Evolutionary conservation across 2,888 invertebrate species (phyloP), one percentile per base, ranked within the genome.

Genomic region (Mesorhabditis spiculigera): DNA sequence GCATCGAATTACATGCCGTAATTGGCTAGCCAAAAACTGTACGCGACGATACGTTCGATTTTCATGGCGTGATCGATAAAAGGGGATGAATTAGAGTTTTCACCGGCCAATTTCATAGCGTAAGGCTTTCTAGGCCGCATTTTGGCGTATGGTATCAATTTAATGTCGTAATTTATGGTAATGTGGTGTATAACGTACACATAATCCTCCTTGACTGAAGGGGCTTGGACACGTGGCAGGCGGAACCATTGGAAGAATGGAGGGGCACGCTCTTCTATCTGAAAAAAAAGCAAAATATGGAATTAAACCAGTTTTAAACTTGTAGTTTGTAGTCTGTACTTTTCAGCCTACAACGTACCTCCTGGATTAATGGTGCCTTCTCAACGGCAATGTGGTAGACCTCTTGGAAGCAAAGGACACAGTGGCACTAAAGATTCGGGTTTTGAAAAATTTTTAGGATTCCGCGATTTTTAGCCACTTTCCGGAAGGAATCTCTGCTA

Each of bases 161-260:
- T 50, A 10, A 50, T 50, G 6, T 6, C 50, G 6, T 13, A 10
- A 50, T 13, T 50, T 50, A 50, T 13, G 13, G 13, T 50, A 50
- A 43, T 43, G 5, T 43, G 16, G 10, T 6, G 63, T 43, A 10
- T 13, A 42, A 74, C 83, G 75, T 78, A 84, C 84, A 82, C 82
- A 71, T 84, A 83, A 75, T 84, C 84, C 69, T 84, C 84, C 67
- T 84, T 82, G 66, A 84, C 82, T 6, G 82, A 82, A 2, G 85
- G 85, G 8, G 85, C 84, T 43, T 81, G 80, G 8, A 86, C 83
- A 5, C 86, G 76, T 13, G 86, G 86, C 65, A 86, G 75, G 43
- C 85, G 75, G 79, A 86, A 86, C 86, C 86, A 86, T 42, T 81
- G 82, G 80, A 86, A 86, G 81, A 86, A 86, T 5, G 86, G 86